Conservation (phyloP, 2,113 vertebrate species). For the Mionectes macconnelli region DNA sequence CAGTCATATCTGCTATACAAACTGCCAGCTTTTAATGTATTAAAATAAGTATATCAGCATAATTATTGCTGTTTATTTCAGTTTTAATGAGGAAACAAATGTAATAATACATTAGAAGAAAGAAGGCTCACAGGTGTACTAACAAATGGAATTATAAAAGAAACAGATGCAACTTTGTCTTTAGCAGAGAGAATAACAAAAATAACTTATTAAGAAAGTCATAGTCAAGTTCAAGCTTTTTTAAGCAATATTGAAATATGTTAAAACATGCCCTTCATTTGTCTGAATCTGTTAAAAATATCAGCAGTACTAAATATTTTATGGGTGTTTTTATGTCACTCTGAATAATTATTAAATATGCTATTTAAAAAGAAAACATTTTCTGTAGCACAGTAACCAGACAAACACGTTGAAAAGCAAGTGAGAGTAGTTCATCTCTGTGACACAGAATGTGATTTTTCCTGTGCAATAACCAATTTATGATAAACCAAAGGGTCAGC, state of each 20-base stretch:
- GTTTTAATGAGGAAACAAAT: not conserved
- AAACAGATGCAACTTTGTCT: not conserved
- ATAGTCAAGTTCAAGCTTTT: not conserved
- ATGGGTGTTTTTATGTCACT: not conserved
- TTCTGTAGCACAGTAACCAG: not conserved
- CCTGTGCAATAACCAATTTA: not conserved
- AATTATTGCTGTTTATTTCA: not conserved
- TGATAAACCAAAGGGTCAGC: not conserved
- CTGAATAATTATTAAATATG: not conserved
- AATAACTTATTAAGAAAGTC: not conserved
- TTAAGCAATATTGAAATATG: not conserved
- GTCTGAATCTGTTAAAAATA: not conserved
- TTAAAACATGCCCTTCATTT: not conserved
- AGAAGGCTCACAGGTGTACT: not conserved
- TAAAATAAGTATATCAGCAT: not conserved
- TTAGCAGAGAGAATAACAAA: not conserved
- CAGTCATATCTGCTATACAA: not conserved
- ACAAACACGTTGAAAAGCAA: not conserved
- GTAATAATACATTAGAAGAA: not conserved
- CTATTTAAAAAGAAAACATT: not conserved
- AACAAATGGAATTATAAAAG: not conserved
- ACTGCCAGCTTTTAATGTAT: not conserved
- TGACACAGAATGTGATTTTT: not conserved
- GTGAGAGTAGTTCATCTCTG: not conserved
- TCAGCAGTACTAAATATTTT: not conserved